These are phyloP conservation scores for Chloroclysta siterata DNA, from an alignment of 2,888 invertebrate species.

Conservation along the genomic window DNA sequence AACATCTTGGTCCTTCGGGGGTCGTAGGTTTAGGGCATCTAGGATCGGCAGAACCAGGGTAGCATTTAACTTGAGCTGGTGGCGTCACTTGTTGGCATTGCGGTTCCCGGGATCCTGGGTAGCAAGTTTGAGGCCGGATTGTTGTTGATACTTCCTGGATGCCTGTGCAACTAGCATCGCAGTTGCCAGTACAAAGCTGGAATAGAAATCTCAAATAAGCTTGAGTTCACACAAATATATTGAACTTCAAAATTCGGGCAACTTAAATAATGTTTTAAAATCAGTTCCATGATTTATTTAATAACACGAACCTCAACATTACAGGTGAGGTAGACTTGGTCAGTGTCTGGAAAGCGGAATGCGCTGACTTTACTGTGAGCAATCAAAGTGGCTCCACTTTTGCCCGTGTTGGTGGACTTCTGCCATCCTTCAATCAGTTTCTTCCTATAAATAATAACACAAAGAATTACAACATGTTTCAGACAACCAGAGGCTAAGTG, in stretches of 20 bases:
- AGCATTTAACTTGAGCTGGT: slow-evolving; percentile 48
- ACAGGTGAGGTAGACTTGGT: slow-evolving; percentile 89
- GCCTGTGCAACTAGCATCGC: slow-evolving; percentile 68
- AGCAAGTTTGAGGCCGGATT: slow-evolving; percentile 58
- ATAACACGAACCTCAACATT: slow-evolving; percentile 87
- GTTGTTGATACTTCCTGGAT: slow-evolving; percentile 66
- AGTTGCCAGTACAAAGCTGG: slow-evolving; percentile 73
- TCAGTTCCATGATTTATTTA: background rate
- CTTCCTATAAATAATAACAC: slow-evolving; percentile 73
- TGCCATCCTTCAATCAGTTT: slow-evolving; percentile 87
- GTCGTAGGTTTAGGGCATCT: slow-evolving; percentile 56
- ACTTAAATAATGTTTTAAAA: too few species aligned
- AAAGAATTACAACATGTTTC: slow-evolving; percentile 7
- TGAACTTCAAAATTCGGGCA: background rate
- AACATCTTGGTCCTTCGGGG: slow-evolving; percentile 48
- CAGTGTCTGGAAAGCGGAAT: slow-evolving; percentile 90
- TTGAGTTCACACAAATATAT: background rate
- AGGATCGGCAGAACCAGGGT: slow-evolving; percentile 49
- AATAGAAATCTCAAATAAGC: slow-evolving; percentile 42
- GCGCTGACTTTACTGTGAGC: slow-evolving; percentile 89
- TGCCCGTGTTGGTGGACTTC: slow-evolving; percentile 84
- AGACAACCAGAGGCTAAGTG: too few species aligned
- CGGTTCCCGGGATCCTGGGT: slow-evolving; percentile 65
- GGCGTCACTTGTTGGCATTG: slow-evolving; percentile 61
- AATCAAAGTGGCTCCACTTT: slow-evolving; percentile 86